Evolutionary conservation across 2,113 vertebrate species (phyloP).

Genomic region (Erythrolamprus reginae): DNA sequence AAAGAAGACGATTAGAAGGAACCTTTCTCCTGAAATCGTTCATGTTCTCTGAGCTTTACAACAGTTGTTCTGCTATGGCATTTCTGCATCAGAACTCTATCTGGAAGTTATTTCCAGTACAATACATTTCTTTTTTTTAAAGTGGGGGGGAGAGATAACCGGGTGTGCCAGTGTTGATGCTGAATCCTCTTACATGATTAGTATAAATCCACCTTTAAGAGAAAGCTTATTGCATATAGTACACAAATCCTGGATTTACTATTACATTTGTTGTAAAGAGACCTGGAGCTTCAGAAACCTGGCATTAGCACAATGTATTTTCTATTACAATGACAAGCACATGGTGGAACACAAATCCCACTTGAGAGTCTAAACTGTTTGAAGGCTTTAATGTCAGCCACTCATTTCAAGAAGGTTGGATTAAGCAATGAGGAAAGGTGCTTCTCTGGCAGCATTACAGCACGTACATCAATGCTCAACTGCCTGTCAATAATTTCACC

Average conservation of each 20-base stretch:
- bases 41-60: neutral
- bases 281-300: conserved; percentile 27
- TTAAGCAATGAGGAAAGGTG: conserved; percentile 39
- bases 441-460: conserved; percentile 5
- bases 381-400: conserved; percentile 51
- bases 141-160: neutral
- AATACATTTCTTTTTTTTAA: neutral
- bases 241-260: conserved; percentile 44
- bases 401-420: conserved; percentile 51
- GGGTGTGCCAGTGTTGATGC: neutral
- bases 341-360: conserved; percentile 49
- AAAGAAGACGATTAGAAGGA: neutral
- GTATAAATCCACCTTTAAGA: conserved; percentile 36
- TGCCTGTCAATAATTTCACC: conserved; percentile 40
- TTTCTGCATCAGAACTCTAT: neutral
- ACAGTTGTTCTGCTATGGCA: neutral
- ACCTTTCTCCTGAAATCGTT: neutral
- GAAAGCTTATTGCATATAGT: conserved; percentile 20
- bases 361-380: conserved; percentile 47
- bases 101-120: conserved; percentile 8
- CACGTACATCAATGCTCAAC: conserved; percentile 11
- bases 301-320: conserved; percentile 39
- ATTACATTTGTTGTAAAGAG: conserved; percentile 23
- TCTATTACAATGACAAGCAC: conserved; percentile 38
- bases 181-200: conserved; percentile 37